A percentile compares a stretch with the other conserved stretches of the same genome.
phyloP scores from a whole-genome alignment of 2,888 invertebrate genomes.

The Sphaeridia pumilis region DNA sequence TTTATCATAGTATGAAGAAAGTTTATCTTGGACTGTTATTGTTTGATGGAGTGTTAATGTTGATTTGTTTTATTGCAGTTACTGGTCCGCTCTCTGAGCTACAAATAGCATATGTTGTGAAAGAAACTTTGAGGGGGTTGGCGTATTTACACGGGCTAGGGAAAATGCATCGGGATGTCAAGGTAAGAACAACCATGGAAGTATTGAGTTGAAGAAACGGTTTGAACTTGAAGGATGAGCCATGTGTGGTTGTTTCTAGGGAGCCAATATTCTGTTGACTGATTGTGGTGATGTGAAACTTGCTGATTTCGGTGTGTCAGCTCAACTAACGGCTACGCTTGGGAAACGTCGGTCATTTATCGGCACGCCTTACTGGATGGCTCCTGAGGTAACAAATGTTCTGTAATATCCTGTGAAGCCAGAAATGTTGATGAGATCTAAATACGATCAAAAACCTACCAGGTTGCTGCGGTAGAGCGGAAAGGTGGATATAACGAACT shows the following conservation, averaged over 20 bases:
- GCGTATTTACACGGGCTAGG: constrained; percentile 97
- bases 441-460: background rate
- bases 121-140: constrained; percentile 88
- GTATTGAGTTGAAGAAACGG: no score
- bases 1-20: constrained; percentile 98
- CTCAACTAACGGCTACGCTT: constrained; percentile 97
- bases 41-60: no score
- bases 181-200: no score
- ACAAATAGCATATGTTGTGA: constrained; percentile 99
- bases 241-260: no score
- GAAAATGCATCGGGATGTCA: constrained; percentile 99
- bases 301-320: constrained; percentile 44
- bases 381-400: constrained; percentile 56
- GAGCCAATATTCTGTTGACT: constrained; percentile 96
- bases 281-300: constrained; percentile 99
- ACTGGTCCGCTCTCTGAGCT: constrained; percentile 97
- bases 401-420: background rate
- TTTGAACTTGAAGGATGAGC: no score
- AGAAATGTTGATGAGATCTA: background rate
- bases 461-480: constrained; percentile 95
- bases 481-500: constrained; percentile 99
- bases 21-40: no score
- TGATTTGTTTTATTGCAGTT: no score
- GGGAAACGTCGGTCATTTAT: constrained; percentile 98
- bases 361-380: constrained; percentile 98